phyloP scores from a whole-genome alignment of 2,888 invertebrate species.

The Altica lythri region DNA sequence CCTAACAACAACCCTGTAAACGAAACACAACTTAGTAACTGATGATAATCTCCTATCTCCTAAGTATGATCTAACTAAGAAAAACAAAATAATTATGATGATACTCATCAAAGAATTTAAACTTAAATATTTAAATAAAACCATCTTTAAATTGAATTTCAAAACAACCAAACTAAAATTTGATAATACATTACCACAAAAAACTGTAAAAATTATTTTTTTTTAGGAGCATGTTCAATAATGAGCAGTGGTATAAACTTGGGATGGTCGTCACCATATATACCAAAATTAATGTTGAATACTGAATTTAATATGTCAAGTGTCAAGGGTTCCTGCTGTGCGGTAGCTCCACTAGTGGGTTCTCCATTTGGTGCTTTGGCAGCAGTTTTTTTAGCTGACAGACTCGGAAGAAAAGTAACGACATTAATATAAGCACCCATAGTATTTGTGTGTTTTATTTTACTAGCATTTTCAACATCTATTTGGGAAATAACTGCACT shows the following conservation, averaged over 20 bases:
- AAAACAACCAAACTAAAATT: background rate
- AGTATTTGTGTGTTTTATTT: constrained; percentile 65
- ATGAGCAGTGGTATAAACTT: constrained; percentile 50
- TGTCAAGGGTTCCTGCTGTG: constrained; percentile 66
- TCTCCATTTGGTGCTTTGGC: constrained; percentile 67
- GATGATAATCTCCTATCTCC: no score
- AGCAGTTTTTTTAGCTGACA: constrained; percentile 67
- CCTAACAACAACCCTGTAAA: no score
- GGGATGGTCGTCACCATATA: constrained; percentile 66
- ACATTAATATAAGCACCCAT: constrained; percentile 48
- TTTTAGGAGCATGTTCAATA: constrained; percentile 48
- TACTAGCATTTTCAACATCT: constrained; percentile 64
- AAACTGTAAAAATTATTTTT: background rate
- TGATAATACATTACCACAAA: background rate
- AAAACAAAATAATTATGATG: no score
- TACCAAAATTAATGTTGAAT: constrained; percentile 58
- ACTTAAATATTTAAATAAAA: background rate
- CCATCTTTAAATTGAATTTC: no score
- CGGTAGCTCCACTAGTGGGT: constrained; percentile 68
- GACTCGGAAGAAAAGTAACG: constrained; percentile 65
- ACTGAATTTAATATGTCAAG: constrained; percentile 60
- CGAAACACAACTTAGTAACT: no score
- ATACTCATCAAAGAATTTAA: no score
- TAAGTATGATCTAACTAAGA: no score
- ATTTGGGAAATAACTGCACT: constrained; percentile 61